Percentiles rank a stretch among this genome's conserved stretches.
These are phyloP conservation scores for Sturnus vulgaris DNA, from an alignment of 2,113 vertebrate species.

Conservation along the genomic window DNA sequence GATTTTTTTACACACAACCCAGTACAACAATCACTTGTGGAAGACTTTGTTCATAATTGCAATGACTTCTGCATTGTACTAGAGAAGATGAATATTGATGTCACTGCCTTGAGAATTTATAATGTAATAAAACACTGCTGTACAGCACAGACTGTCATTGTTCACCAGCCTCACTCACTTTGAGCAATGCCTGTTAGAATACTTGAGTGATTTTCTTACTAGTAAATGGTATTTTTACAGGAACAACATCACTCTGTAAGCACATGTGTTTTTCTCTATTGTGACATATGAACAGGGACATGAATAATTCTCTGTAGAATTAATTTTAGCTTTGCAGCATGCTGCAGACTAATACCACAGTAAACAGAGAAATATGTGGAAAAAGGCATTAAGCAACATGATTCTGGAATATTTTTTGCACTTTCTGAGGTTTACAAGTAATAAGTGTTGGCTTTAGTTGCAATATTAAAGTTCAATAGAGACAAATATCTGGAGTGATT, in stretches of 20 bases:
- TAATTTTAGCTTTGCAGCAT: neutral
- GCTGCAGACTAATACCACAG: neutral
- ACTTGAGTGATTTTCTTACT: neutral
- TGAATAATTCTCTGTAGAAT: neutral
- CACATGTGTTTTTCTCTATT: neutral
- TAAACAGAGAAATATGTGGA: neutral
- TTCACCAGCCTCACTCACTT: neutral
- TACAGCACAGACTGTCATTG: neutral
- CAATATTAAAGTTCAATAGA: neutral
- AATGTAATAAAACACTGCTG: slow-evolving; percentile 22
- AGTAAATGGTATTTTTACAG: neutral
- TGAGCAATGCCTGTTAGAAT: neutral
- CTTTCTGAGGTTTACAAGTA: neutral
- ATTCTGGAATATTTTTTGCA: neutral
- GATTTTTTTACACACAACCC: neutral
- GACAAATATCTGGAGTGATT: neutral
- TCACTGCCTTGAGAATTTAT: slow-evolving; percentile 9
- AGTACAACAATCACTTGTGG: neutral
- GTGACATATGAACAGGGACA: neutral
- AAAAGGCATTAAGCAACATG: neutral
- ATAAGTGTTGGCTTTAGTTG: neutral
- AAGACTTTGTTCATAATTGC: slow-evolving; percentile 34
- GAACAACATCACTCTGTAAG: neutral
- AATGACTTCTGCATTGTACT: slow-evolving; percentile 14
- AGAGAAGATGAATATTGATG: slow-evolving; percentile 46